Evolutionary conservation across 92 coral and sea anemone genomes (phyloP).

Genomic region (Micromussa lordhowensis): DNA sequence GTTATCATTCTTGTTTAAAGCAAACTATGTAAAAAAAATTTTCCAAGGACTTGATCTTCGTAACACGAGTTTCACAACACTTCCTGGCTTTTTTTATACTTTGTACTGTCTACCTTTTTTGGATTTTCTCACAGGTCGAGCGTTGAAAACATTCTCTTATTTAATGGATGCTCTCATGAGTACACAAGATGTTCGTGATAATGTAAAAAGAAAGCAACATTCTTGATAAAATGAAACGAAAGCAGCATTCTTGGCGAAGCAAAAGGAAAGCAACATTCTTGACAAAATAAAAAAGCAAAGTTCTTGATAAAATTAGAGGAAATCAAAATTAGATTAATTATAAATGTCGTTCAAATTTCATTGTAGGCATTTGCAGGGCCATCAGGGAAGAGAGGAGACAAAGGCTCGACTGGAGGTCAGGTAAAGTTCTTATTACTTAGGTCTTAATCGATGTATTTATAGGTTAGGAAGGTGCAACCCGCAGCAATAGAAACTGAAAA

Average conservation of each 20-base stretch:
- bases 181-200: no score
- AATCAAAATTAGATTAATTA: neutral
- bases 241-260: no score
- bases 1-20: no score
- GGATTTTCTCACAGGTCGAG: neutral
- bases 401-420: slow-evolving; percentile 91
- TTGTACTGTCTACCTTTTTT: neutral
- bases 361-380: slow-evolving; percentile 74
- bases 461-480: neutral
- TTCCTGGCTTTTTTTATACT: neutral
- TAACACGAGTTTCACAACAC: no score
- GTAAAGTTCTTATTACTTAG: slow-evolving; percentile 63
- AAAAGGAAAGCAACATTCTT: no score
- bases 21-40: no score
- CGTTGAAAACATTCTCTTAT: neutral
- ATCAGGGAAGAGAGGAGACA: slow-evolving; percentile 76
- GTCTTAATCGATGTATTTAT: neutral
- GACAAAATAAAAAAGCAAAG: no score
- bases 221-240: no score
- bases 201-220: no score
- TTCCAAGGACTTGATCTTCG: no score
- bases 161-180: no score
- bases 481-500: neutral
- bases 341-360: neutral
- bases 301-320: neutral